Percentiles rank a stretch among this genome's conserved stretches.
Evolutionary conservation across 2,113 vertebrate genomes (phyloP).

Genomic region (Psephotus haematonotus): DNA sequence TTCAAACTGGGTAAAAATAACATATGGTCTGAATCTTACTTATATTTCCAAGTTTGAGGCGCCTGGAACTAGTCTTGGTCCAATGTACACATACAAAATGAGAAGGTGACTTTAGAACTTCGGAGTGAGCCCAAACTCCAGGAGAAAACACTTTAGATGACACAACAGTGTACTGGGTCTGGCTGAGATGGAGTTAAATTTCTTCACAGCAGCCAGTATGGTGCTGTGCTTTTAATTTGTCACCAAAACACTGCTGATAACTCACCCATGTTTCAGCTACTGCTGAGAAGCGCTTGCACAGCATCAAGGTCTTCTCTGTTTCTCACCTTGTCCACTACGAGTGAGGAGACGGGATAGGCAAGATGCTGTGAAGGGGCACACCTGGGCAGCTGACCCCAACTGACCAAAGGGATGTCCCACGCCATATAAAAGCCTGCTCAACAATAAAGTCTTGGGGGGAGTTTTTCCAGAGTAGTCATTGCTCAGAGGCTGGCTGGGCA

Average conservation of each 20-base stretch:
- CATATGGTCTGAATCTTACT: not conserved
- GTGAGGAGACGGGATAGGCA: not conserved
- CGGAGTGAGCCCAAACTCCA: not conserved
- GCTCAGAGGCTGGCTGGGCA: not conserved
- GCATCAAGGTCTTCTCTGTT: not conserved
- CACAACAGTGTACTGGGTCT: not conserved
- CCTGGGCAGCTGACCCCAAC: not conserved
- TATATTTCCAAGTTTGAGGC: not conserved
- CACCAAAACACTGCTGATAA: not conserved
- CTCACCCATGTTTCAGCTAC: not conserved
- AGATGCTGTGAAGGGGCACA: not conserved
- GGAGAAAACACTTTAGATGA: not conserved
- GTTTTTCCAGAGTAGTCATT: not conserved
- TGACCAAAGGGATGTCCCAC: not conserved
- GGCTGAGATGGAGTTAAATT: not conserved
- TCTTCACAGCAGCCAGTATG: not conserved
- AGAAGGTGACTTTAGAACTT: not conserved
- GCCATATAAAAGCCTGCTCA: not conserved
- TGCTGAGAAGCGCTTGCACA: not conserved
- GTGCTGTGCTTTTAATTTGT: not conserved
- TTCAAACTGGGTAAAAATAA: not conserved
- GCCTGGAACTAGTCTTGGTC: not conserved
- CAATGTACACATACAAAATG: not conserved
- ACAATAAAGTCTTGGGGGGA: not conserved
- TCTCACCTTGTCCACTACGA: fast-evolving